Evolutionary conservation across 2,113 vertebrate genomes (phyloP).

Genomic region (Prinia subflava): DNA sequence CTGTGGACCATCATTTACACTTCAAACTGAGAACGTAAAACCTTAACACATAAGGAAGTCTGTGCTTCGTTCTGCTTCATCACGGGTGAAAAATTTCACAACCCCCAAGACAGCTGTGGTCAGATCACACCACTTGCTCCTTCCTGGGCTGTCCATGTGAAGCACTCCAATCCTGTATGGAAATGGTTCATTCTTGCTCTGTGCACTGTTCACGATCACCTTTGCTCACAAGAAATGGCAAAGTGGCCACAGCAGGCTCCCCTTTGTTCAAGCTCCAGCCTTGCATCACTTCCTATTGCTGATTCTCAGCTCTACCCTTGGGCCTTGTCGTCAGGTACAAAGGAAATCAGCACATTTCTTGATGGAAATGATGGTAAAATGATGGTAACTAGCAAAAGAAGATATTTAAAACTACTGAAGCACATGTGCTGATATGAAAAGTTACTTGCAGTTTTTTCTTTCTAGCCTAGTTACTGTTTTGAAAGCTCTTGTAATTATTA

Average conservation of each 20-base stretch:
- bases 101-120: not conserved
- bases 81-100: not conserved
- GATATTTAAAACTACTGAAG: not conserved
- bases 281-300: not conserved
- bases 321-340: not conserved
- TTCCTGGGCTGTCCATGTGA: not conserved
- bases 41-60: not conserved
- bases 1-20: not conserved
- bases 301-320: not conserved
- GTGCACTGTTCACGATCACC: not conserved
- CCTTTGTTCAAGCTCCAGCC: not conserved
- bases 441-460: not conserved
- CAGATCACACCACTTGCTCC: not conserved
- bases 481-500: not conserved
- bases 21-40: not conserved
- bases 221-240: not conserved
- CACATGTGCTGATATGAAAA: not conserved
- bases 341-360: not conserved
- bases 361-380: too few relatives aligned
- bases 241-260: not conserved
- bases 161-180: not conserved
- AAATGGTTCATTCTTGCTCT: accelerated
- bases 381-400: not conserved
- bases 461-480: not conserved
- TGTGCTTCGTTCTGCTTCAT: not conserved